These are phyloP conservation scores for Coturnix japonica DNA, from an alignment of 2,113 vertebrate genomes.

Conservation along the genomic window DNA sequence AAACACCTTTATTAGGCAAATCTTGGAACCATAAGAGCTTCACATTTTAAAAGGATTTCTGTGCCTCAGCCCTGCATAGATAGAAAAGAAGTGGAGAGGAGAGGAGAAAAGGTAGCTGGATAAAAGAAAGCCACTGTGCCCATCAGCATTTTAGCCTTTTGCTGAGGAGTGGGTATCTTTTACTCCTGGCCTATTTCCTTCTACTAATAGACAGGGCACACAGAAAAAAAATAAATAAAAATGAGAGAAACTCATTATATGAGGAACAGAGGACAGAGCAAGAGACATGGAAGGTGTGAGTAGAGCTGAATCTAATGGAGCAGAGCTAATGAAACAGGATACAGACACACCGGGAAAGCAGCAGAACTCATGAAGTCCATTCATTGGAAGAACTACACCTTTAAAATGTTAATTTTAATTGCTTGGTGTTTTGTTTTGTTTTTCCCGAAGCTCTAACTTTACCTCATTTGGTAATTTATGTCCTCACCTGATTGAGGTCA, in stretches of 20 bases:
- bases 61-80: background rate
- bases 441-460: background rate
- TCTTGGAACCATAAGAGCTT: accelerated
- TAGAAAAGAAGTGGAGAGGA: background rate
- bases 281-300: background rate
- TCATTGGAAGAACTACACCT: background rate
- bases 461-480: background rate
- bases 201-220: background rate
- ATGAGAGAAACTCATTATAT: background rate
- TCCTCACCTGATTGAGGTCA: slow-evolving; percentile 83
- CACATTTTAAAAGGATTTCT: accelerated
- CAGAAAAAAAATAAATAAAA: accelerated
- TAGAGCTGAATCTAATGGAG: background rate
- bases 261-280: background rate
- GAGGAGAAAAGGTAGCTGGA: background rate
- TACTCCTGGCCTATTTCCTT: background rate
- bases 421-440: background rate
- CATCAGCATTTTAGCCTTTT: background rate
- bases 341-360: background rate
- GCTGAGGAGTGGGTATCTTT: background rate
- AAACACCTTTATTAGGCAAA: background rate
- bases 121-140: background rate
- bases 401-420: background rate
- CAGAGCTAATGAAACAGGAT: background rate
- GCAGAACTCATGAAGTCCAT: background rate